Conservation (phyloP, 2,797 vertebrate species). For the Urosaurus nigricauda region DNA sequence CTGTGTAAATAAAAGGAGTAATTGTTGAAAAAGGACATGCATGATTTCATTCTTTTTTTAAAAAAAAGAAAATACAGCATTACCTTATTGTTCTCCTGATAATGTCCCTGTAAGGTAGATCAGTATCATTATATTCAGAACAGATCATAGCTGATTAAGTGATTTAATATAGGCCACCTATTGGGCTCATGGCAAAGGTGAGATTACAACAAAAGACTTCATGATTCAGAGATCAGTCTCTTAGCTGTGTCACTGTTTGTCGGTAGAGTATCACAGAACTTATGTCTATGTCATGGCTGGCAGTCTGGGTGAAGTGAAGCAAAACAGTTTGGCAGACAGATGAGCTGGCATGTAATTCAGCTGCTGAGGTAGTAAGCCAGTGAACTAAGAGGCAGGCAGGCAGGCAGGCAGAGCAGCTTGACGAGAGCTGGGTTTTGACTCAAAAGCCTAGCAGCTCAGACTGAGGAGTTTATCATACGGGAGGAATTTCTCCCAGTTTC, state of each 20-base stretch:
- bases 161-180: neutral
- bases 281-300: conserved; percentile 4
- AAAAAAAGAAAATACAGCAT: neutral
- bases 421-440: neutral
- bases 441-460: neutral
- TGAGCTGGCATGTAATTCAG: neutral
- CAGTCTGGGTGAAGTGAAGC: conserved; percentile 2
- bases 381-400: neutral
- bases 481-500: too few relatives aligned
- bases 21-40: conserved; percentile 47
- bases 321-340: neutral
- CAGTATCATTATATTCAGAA: neutral
- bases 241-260: neutral
- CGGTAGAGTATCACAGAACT: conserved; percentile 7
- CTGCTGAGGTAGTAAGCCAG: neutral
- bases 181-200: neutral
- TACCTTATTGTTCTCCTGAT: neutral
- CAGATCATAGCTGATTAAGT: neutral
- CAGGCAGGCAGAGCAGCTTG: neutral
- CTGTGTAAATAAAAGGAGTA: conserved; percentile 25
- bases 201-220: neutral
- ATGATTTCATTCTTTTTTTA: conserved; percentile 23
- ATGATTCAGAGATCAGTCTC: neutral
- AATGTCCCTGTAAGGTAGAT: neutral
- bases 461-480: too few relatives aligned